Evolutionary conservation across 2,113 vertebrate genomes (phyloP).

Genomic region (Hassar affinis): DNA sequence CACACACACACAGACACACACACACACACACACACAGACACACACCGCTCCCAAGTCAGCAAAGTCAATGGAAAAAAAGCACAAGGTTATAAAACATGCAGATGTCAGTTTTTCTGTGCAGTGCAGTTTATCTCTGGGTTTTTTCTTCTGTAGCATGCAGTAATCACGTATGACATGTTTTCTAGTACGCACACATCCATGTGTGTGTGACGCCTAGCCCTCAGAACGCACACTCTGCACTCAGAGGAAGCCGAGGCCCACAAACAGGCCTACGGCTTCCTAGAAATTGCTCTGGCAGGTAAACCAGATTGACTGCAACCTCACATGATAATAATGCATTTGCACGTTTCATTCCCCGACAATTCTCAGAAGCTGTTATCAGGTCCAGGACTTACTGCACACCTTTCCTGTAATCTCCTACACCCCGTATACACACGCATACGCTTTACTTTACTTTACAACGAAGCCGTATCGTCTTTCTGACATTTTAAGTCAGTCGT

Average conservation of each 20-base stretch:
- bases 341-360: not conserved
- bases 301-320: not conserved
- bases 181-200: not conserved
- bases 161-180: not conserved
- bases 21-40: slow-evolving; percentile 22
- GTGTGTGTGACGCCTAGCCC: not conserved
- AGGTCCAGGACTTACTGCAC: not conserved
- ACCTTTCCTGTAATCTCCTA: not conserved
- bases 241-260: not conserved
- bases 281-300: not conserved
- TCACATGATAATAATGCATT: not conserved
- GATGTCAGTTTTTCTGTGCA: not conserved
- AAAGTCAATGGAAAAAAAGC: not conserved
- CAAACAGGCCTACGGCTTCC: not conserved
- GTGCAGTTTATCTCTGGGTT: not conserved
- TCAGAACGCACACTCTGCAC: not conserved
- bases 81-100: not conserved
- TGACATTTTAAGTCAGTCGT: not conserved
- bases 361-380: not conserved
- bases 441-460: not conserved
- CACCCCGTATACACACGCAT: not conserved
- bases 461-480: not conserved
- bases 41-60: not conserved
- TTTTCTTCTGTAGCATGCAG: not conserved
- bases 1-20: too few relatives aligned